These are phyloP conservation scores for Ptyas mucosa DNA, from an alignment of 2,113 vertebrate genomes.

Conservation along the genomic window DNA sequence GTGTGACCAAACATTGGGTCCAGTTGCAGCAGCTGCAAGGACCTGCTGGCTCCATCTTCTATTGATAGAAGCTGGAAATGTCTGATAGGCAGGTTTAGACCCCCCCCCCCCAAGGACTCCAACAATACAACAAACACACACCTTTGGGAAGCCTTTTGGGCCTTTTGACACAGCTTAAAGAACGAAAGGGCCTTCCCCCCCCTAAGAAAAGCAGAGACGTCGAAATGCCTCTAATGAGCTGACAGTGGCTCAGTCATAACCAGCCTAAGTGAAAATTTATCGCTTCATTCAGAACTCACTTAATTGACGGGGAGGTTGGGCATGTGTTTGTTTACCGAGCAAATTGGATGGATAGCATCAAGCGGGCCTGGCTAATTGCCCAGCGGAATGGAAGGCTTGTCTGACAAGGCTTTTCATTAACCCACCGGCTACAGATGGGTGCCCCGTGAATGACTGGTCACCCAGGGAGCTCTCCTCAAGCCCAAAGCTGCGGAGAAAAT, in stretches of 20 bases:
- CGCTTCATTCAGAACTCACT: not conserved
- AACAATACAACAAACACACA: not conserved
- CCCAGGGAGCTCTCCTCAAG: not conserved
- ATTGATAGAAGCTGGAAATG: no score
- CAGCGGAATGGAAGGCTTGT: not conserved
- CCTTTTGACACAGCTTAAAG: not conserved
- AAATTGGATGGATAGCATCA: not conserved
- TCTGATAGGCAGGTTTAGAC: not conserved
- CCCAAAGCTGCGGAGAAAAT: not conserved
- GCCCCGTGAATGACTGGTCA: not conserved
- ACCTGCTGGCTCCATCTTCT: not conserved
- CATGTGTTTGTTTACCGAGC: not conserved
- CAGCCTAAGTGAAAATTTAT: not conserved
- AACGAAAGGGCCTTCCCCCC: not conserved
- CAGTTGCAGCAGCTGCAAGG: not conserved
- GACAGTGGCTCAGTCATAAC: not conserved
- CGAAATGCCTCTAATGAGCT: not conserved
- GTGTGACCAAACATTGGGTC: no score
- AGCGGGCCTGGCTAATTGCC: not conserved
- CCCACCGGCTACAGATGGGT: not conserved
- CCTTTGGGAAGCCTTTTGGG: not conserved
- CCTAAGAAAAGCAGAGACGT: not conserved
- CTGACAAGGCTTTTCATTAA: not conserved
- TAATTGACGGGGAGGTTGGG: not conserved
- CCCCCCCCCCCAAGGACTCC: no score